Percentiles rank a stretch among this genome's conserved stretches.
Evolutionary conservation across 2,797 vertebrate species (phyloP).

Genomic region (Sebastes hopkinsi): DNA sequence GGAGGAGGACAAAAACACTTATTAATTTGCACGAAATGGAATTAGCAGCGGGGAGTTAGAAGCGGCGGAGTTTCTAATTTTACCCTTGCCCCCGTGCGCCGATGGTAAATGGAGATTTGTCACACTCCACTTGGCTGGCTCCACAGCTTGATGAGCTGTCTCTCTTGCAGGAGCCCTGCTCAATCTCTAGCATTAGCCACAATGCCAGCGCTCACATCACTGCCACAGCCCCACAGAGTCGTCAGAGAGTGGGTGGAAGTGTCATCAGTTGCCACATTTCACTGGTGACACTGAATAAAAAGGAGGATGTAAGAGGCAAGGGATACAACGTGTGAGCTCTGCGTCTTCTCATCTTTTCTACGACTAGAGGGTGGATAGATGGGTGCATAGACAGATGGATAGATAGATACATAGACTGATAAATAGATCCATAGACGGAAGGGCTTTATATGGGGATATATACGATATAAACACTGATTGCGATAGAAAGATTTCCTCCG

Average conservation of each 20-base stretch:
- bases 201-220: constrained; percentile 64
- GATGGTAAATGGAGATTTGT: constrained; percentile 88
- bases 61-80: constrained; percentile 84
- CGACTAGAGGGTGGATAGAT: not conserved
- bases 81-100: constrained; percentile 79
- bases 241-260: constrained; percentile 67
- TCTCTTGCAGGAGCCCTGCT: constrained; percentile 68
- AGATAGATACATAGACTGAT: not conserved
- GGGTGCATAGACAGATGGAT: not conserved
- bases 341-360: constrained; percentile 9
- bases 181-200: constrained; percentile 65
- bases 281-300: constrained; percentile 71
- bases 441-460: not conserved
- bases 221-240: constrained; percentile 52
- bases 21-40: constrained; percentile 89
- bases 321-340: constrained; percentile 13
- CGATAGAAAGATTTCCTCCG: not conserved
- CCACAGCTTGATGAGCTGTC: constrained; percentile 82
- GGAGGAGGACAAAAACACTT: constrained; percentile 79
- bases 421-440: not conserved
- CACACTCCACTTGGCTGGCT: constrained; percentile 86
- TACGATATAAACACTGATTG: not conserved
- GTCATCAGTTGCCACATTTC: constrained; percentile 75
- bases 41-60: constrained; percentile 84
- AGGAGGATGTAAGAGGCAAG: constrained; percentile 38